These are phyloP conservation scores for Pandemis cinnamomeana DNA, from an alignment of 2,888 invertebrate species.

Conservation along the genomic window DNA sequence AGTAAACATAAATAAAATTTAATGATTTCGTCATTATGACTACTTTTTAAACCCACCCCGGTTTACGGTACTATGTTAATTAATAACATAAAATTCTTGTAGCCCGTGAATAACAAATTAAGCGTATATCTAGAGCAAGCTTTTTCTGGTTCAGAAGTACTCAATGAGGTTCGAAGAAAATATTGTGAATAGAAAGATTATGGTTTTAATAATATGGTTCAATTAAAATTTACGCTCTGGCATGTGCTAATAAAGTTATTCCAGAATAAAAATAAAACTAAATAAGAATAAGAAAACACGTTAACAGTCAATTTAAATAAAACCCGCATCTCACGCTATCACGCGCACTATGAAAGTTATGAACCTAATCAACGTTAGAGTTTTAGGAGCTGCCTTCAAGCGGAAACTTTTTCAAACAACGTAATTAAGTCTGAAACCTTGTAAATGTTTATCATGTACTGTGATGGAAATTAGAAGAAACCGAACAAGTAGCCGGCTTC, in stretches of 20 bases:
- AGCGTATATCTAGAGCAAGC: too few relatives aligned
- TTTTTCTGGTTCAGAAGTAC: too few relatives aligned
- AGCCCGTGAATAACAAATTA: neutral
- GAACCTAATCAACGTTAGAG: slow-evolving; percentile 21
- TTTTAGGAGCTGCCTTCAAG: slow-evolving; percentile 24
- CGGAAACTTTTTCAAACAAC: slow-evolving; percentile 35
- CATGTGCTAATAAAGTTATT: too few relatives aligned
- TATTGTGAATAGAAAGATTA: too few relatives aligned
- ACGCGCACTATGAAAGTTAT: slow-evolving; percentile 27
- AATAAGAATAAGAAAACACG: neutral
- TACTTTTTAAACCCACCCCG: too few relatives aligned
- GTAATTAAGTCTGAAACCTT: slow-evolving; percentile 36
- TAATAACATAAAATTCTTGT: neutral
- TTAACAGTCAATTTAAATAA: slow-evolving; percentile 17
- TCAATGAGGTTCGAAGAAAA: too few relatives aligned
- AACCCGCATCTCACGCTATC: slow-evolving; percentile 14
- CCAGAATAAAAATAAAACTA: too few relatives aligned
- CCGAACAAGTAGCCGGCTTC: slow-evolving; percentile 27
- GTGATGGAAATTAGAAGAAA: slow-evolving; percentile 37
- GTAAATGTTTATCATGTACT: slow-evolving; percentile 30
- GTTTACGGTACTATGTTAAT: neutral
- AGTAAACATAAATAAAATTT: too few relatives aligned
- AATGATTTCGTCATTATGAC: too few relatives aligned
- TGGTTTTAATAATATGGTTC: too few relatives aligned
- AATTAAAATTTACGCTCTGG: too few relatives aligned